These are phyloP conservation scores for Sinohyriopsis cumingii DNA, from an alignment of 2,888 invertebrate genomes.

Conservation along the genomic window DNA sequence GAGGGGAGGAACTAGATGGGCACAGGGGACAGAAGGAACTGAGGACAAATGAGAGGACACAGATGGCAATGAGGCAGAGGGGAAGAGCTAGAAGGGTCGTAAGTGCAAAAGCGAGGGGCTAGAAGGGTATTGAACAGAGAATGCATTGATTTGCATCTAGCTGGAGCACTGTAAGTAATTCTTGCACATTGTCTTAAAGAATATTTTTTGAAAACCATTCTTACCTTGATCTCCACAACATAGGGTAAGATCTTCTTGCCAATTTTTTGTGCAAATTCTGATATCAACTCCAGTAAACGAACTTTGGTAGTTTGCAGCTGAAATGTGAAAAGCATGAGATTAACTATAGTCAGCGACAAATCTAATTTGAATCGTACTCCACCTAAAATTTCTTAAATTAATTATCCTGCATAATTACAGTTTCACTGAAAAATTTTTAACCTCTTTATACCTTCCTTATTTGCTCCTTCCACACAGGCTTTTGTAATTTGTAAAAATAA, in stretches of 20 bases:
- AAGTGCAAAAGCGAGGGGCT: no score
- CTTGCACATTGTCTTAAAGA: not conserved
- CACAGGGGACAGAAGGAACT: no score
- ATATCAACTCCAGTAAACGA: slow-evolving; percentile 58
- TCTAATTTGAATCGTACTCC: not conserved
- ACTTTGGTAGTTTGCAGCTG: slow-evolving; percentile 62
- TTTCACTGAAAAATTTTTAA: not conserved
- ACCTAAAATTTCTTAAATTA: not conserved
- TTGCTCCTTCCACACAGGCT: no score
- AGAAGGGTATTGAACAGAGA: not conserved
- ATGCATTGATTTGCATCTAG: not conserved
- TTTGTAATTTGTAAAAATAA: no score
- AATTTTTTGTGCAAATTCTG: slow-evolving; percentile 56
- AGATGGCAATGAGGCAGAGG: no score
- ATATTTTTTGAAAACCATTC: not conserved
- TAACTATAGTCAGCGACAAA: not conserved
- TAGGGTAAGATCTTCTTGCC: slow-evolving; percentile 62
- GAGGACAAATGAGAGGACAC: no score
- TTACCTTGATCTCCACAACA: slow-evolving; percentile 68
- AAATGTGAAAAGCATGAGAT: slow-evolving; percentile 9
- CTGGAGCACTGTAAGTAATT: not conserved
- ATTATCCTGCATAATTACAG: not conserved
- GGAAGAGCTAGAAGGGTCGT: no score
- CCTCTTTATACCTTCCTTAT: no score
- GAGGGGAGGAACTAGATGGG: no score